Conservation (phyloP, 2,888 invertebrate genomes). For the Macrophya alboannulata region DNA sequence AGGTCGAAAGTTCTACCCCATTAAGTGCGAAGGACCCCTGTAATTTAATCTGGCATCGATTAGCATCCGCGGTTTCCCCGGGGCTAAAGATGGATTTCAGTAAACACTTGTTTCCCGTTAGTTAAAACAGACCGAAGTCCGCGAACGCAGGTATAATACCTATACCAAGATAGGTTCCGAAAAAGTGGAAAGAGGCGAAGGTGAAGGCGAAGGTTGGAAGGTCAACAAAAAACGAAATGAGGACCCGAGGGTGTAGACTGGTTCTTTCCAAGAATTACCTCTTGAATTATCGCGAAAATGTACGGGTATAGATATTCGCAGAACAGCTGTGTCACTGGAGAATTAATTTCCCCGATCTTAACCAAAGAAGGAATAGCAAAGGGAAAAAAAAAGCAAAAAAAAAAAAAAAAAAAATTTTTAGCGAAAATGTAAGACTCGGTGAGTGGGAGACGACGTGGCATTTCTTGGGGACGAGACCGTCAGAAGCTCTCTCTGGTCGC, state of each 20-base stretch:
- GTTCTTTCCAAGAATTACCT: neutral
- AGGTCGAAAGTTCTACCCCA: conserved; percentile 15
- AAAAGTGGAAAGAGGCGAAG: neutral
- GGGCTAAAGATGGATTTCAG: conserved; percentile 36
- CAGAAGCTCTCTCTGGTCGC: neutral
- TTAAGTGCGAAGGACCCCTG: conserved; percentile 4
- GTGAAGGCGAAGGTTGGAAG: neutral
- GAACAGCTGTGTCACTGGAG: neutral
- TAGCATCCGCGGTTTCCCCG: conserved; percentile 34
- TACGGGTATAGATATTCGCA: neutral
- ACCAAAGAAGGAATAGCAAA: neutral
- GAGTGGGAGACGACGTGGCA: neutral
- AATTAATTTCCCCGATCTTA: neutral
- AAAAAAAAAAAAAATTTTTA: neutral
- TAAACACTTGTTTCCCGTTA: conserved; percentile 32
- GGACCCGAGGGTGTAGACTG: neutral
- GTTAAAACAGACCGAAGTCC: neutral
- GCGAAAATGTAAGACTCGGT: neutral
- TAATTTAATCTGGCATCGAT: conserved; percentile 41
- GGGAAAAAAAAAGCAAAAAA: neutral
- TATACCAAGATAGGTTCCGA: neutral
- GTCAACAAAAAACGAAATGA: neutral
- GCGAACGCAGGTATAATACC: neutral
- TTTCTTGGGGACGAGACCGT: neutral
- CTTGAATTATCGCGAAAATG: neutral